Evolutionary conservation across 2,113 vertebrate genomes (phyloP), one percentile per base, ranked within the genome.

Genomic region (Mesoclemmys tuberculata): DNA sequence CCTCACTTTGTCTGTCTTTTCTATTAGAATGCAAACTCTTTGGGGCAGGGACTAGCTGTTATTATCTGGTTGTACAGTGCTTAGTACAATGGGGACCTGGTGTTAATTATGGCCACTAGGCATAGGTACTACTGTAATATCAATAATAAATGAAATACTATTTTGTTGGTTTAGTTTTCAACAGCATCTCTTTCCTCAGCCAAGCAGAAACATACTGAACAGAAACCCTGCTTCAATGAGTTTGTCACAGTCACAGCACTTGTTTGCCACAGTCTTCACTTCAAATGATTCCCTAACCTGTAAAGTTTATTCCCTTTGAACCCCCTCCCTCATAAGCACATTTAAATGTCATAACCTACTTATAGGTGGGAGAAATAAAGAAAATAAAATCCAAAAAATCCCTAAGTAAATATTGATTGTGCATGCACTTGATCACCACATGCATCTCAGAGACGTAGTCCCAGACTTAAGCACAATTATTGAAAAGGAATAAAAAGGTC

Each of bases 261-360:
- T 1, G 0, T 82, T 93, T 95, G 52, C 82, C 78, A 44, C 48
- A 93, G 44, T 16, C 64, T 82, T 16, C 35, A 75, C 78, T 89
- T 90, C 55, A 93, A 87, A 64, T 89, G 22, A 58, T 46, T 86
- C 26, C 31, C 94, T 95, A 93, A 80, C 78, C 87, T 94, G 89
- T 92, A 58, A 88, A 96, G 88, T 80, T 75, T 16, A 82, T 91
- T 90, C 44, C 89, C 52, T 74, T 95, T 80, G 94, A 88, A n/a
- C n/a, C 19, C 19, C 19, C 19, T 19, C 1, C 22, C 46, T n/a
- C 0, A 0, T 91, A 93, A 93, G 64, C 54, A 80, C 16, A 90
- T 95, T 93, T 89, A 89, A 92, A 92, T 90, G 80, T 89, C 92
- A 92, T 93, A 93, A 90, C 44, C 80, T 92, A 88, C 6, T 91